Conservation (phyloP, 2,797 vertebrate genomes). For the Sebastes diaconus region DNA sequence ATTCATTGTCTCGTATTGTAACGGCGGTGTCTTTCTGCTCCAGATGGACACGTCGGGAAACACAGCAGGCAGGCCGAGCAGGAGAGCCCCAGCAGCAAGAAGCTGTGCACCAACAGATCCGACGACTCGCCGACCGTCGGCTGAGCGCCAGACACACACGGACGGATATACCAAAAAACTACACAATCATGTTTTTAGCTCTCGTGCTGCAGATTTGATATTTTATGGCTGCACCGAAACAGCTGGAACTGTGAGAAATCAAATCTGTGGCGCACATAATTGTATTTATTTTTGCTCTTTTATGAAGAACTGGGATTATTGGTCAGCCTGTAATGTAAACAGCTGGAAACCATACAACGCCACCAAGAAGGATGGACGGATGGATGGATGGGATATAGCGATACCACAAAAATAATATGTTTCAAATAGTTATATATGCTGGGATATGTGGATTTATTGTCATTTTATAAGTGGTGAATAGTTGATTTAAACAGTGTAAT, state of each 20-base stretch:
- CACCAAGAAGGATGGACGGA: background rate
- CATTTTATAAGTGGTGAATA: background rate
- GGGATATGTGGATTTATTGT: background rate
- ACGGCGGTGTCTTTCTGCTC: background rate
- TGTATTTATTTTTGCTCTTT: background rate
- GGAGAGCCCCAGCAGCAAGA: constrained; percentile 66
- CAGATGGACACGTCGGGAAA: constrained; percentile 79
- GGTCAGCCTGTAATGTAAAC: background rate
- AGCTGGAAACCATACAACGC: background rate
- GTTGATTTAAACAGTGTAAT: background rate
- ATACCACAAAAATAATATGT: background rate
- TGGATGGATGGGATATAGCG: background rate
- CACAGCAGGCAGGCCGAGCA: constrained; percentile 50
- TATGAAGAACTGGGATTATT: background rate
- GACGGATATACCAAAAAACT: background rate
- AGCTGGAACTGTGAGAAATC: background rate
- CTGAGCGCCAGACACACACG: background rate
- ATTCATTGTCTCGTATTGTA: background rate
- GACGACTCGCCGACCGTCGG: background rate
- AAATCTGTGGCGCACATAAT: background rate
- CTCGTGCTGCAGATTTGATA: background rate
- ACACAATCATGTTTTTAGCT: background rate
- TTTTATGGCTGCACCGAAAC: background rate
- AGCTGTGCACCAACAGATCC: constrained; percentile 47
- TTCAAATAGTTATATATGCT: background rate